These are phyloP conservation scores for Pristis pectinata DNA, from an alignment of 2,797 vertebrate genomes.

Conservation along the genomic window DNA sequence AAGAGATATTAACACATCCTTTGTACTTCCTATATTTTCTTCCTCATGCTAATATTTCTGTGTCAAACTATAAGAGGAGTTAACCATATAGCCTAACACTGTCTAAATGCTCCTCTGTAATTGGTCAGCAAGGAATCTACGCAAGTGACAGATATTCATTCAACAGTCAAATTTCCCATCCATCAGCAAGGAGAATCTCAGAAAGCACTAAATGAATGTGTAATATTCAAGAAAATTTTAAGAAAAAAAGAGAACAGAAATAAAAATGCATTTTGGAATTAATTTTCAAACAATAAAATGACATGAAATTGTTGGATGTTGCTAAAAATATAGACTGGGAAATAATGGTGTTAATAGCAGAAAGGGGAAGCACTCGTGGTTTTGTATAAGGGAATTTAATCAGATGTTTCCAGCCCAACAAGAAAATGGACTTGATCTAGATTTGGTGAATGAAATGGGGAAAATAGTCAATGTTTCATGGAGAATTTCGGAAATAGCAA, in stretches of 20 bases:
- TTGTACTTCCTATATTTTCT: background rate
- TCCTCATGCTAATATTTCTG: background rate
- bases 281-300: background rate
- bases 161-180: background rate
- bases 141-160: background rate
- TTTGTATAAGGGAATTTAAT: too few relatives aligned
- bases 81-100: slow-evolving; percentile 35
- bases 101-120: background rate
- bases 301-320: background rate
- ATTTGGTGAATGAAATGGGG: background rate
- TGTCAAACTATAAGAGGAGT: slow-evolving; percentile 37
- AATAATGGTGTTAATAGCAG: too few relatives aligned
- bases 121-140: background rate
- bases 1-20: background rate
- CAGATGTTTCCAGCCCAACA: too few relatives aligned
- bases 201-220: background rate
- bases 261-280: background rate
- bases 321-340: too few relatives aligned
- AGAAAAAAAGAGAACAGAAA: background rate
- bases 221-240: background rate
- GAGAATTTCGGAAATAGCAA: background rate
- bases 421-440: background rate
- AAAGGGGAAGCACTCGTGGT: too few relatives aligned
- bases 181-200: background rate
- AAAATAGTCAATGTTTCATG: background rate